Evolutionary conservation across 2,797 vertebrate genomes (phyloP).

Genomic region (Chiroxiphia lanceolata): DNA sequence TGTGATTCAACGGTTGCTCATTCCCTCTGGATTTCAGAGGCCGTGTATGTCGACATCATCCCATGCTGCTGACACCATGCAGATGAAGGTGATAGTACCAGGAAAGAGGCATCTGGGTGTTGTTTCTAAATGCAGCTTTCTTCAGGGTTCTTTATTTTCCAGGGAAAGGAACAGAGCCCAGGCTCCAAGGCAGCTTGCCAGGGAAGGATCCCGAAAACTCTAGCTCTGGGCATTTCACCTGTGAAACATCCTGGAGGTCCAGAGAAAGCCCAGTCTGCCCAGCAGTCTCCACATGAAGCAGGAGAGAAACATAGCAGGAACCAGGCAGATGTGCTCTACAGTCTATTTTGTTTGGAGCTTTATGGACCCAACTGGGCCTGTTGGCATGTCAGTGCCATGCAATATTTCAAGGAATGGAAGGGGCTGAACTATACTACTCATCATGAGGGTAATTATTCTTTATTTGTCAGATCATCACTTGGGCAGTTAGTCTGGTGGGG

Average conservation of each 20-base stretch:
- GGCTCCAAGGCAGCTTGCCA: not conserved
- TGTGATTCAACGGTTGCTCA: not conserved
- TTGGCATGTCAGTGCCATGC: not conserved
- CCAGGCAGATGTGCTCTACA: not conserved
- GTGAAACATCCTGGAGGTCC: not conserved
- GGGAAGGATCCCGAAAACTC: not conserved
- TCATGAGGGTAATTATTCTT: not conserved
- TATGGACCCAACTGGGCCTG: not conserved
- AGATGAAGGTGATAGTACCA: not conserved
- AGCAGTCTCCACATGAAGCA: not conserved
- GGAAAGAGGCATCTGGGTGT: not conserved
- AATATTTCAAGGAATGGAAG: not conserved
- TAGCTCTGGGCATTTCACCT: not conserved
- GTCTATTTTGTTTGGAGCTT: not conserved
- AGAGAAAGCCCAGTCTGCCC: not conserved
- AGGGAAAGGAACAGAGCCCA: not conserved
- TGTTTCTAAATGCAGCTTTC: not conserved
- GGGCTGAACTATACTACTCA: not conserved
- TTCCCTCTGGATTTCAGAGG: not conserved
- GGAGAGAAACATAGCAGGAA: not conserved
- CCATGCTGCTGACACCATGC: not conserved
- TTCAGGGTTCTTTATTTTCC: not conserved
- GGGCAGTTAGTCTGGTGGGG: not conserved
- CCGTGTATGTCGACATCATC: rapidly evolving
- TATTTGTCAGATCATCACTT: not conserved